phyloP scores from a whole-genome alignment of 2,113 vertebrate genomes.

The Halcyon senegalensis region DNA sequence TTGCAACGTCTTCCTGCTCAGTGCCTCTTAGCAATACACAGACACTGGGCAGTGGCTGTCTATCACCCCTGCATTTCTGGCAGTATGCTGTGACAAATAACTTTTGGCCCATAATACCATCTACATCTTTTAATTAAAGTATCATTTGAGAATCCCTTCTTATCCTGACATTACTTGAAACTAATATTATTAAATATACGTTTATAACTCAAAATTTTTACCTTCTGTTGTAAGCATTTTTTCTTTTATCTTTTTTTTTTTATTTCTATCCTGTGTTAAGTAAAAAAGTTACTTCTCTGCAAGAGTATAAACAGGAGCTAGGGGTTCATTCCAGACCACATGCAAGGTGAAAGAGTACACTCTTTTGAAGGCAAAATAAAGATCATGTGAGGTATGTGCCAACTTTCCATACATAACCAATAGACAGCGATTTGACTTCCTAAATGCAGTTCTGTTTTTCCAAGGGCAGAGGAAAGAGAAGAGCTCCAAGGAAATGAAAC shows the following conservation, averaged over 20 bases:
- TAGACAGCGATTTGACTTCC: slow-evolving; percentile 13
- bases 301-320: background rate
- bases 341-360: background rate
- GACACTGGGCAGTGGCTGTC: background rate
- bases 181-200: background rate
- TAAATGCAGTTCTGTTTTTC: slow-evolving; percentile 52
- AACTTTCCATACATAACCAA: slow-evolving; percentile 11
- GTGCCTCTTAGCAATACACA: background rate
- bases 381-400: slow-evolving; percentile 37
- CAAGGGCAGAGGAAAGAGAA: slow-evolving; percentile 18
- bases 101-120: background rate
- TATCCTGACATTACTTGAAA: background rate
- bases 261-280: background rate
- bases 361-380: slow-evolving; percentile 19
- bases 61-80: background rate
- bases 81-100: background rate
- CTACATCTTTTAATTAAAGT: background rate
- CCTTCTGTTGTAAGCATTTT: background rate
- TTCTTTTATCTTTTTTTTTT: background rate
- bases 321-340: background rate
- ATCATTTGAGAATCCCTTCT: background rate
- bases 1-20: background rate
- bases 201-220: background rate
- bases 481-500: slow-evolving; percentile 62
- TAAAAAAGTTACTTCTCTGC: background rate